Conservation (phyloP, 2,113 vertebrate species). For the Setophaga kirtlandii region DNA sequence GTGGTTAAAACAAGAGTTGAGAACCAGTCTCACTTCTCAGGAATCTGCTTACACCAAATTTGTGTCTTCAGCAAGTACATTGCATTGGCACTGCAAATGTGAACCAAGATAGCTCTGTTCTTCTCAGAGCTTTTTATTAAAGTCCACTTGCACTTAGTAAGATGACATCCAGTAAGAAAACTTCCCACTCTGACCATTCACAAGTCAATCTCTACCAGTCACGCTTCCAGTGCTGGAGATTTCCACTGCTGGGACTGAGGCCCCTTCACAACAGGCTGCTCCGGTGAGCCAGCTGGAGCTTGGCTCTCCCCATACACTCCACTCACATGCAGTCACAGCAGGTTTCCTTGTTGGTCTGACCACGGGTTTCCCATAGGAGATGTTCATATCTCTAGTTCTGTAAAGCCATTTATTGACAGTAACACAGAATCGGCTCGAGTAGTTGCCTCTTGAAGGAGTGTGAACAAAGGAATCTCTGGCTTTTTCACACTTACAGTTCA, state of each 20-base stretch:
- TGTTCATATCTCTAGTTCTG: background rate
- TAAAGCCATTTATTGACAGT: background rate
- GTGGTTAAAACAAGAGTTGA: background rate
- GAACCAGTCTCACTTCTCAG: background rate
- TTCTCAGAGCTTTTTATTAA: background rate
- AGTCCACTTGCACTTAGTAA: background rate
- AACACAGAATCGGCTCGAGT: accelerated
- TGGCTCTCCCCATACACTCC: too few relatives aligned
- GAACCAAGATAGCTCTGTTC: background rate
- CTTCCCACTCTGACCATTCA: background rate
- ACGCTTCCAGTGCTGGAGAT: background rate
- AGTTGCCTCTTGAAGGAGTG: background rate
- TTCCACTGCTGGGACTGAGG: background rate
- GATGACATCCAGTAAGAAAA: too few relatives aligned
- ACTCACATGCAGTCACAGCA: too few relatives aligned
- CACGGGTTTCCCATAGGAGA: background rate
- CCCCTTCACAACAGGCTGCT: background rate
- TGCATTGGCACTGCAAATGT: background rate
- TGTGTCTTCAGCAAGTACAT: accelerated
- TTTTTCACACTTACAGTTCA: background rate
- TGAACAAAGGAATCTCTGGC: background rate
- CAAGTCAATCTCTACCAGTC: background rate
- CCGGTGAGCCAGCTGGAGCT: accelerated
- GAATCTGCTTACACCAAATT: background rate
- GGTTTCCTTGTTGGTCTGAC: background rate